Conservation (phyloP, 2,113 vertebrate genomes). For the Rhombomys opimus region DNA sequence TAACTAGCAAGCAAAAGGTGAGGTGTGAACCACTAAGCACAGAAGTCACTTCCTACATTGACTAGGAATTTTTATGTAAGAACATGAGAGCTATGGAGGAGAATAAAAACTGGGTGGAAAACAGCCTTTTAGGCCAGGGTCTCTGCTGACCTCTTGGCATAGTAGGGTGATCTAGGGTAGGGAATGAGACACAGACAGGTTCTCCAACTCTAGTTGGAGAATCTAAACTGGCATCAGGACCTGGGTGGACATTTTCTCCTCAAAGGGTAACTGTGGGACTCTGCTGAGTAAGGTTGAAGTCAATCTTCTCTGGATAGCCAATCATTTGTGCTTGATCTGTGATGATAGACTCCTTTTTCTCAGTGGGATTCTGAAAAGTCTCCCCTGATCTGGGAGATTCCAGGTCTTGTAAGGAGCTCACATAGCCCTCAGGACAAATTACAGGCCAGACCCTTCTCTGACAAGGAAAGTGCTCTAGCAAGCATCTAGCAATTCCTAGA, state of each 20-base stretch:
- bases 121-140: background rate
- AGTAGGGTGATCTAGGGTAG: background rate
- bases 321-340: too few species aligned
- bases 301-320: too few species aligned
- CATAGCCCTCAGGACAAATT: too few species aligned
- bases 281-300: too few species aligned
- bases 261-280: too few species aligned
- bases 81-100: background rate
- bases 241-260: background rate
- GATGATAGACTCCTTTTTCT: too few species aligned
- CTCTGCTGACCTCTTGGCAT: background rate
- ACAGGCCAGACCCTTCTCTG: too few species aligned
- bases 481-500: too few species aligned
- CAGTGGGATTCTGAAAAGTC: too few species aligned
- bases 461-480: too few species aligned
- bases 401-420: too few species aligned
- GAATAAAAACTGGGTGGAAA: background rate
- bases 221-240: background rate
- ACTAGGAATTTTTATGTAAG: background rate
- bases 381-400: too few species aligned
- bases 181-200: background rate
- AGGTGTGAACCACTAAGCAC: background rate
- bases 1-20: background rate
- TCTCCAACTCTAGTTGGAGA: background rate
- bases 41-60: background rate